Percentiles rank a stretch among this genome's conserved stretches.
Evolutionary conservation across 2,113 vertebrate genomes (phyloP).

Genomic region (Formicarius rufipectus): DNA sequence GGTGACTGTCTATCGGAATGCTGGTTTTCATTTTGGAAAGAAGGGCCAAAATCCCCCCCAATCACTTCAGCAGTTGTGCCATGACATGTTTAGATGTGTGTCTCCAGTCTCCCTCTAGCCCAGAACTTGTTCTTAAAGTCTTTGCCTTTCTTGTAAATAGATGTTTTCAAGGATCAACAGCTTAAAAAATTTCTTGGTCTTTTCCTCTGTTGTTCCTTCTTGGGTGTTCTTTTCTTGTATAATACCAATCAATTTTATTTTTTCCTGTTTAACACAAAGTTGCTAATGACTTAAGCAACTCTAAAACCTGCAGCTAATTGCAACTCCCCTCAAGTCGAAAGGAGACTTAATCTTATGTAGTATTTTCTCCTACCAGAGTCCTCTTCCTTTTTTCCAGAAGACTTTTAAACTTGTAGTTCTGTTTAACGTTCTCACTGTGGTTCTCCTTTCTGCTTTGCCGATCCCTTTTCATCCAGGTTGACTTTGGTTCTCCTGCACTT

Average conservation of each 20-base stretch:
- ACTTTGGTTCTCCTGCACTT: background rate
- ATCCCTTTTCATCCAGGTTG: background rate
- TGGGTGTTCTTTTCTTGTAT: background rate
- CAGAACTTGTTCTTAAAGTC: background rate
- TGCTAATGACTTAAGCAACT: background rate
- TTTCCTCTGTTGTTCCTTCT: background rate
- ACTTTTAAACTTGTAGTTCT: background rate
- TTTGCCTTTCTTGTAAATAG: background rate
- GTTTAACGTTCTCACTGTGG: background rate
- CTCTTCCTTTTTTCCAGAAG: background rate
- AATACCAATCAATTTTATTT: background rate
- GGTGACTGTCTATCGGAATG: constrained; percentile 72
- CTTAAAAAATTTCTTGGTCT: background rate
- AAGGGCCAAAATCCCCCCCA: background rate
- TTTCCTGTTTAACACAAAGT: background rate
- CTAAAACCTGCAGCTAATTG: background rate
- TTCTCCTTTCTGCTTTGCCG: background rate
- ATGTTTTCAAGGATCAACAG: background rate
- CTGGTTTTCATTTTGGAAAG: background rate
- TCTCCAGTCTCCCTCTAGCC: background rate
- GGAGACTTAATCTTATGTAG: background rate
- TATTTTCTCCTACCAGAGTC: background rate
- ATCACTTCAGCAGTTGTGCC: background rate
- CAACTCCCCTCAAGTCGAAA: background rate
- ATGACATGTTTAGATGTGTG: background rate